Conservation (phyloP, 2,888 invertebrate genomes). For the Cosmia pyralina region DNA sequence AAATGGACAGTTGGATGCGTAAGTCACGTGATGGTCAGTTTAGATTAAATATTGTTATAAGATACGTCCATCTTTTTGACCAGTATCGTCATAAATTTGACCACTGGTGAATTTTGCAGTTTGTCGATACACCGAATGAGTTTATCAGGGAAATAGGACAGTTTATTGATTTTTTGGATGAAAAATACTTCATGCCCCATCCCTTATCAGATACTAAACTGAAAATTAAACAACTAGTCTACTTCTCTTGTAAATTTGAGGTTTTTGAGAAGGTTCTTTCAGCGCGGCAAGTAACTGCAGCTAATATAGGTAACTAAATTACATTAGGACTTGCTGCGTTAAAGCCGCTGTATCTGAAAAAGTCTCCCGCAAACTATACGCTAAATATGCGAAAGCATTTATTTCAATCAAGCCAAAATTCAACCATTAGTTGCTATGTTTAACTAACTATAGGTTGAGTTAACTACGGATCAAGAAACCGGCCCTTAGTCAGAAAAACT, state of each 20-base stretch:
- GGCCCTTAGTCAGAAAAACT: no score
- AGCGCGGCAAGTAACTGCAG: not conserved
- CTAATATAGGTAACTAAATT: no score
- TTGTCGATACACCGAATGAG: not conserved
- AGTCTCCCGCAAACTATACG: not conserved
- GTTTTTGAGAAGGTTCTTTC: not conserved
- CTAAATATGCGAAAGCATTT: no score
- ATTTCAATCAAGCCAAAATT: no score
- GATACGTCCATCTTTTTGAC: conserved; percentile 45
- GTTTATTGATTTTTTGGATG: not conserved
- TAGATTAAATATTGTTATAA: conserved; percentile 57
- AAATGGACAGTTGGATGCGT: conserved; percentile 56
- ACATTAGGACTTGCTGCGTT: no score
- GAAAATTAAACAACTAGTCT: not conserved
- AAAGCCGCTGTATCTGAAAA: not conserved
- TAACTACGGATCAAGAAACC: no score
- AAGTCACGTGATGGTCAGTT: conserved; percentile 62
- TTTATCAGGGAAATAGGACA: not conserved
- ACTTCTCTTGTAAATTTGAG: not conserved
- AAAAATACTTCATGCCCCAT: not conserved
- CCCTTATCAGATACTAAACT: not conserved
- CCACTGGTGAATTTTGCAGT: conserved; percentile 32
- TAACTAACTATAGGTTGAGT: no score
- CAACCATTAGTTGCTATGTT: no score
- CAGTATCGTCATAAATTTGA: conserved; percentile 29